These are phyloP conservation scores for Lithobates pipiens DNA, from an alignment of 2,797 vertebrate genomes.

Conservation along the genomic window DNA sequence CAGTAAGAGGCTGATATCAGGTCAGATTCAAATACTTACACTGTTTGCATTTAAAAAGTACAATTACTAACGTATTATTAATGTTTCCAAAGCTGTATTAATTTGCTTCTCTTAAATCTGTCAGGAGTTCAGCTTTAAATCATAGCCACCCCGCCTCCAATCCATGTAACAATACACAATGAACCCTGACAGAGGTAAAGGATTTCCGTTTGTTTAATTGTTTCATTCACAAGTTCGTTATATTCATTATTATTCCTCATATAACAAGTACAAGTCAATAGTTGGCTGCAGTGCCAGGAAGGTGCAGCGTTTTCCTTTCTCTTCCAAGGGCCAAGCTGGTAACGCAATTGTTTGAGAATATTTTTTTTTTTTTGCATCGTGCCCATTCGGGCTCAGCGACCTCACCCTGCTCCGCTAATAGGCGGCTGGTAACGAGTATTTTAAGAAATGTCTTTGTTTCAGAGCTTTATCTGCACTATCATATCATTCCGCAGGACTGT, in stretches of 20 bases:
- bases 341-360: conserved; percentile 19
- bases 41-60: too few relatives aligned
- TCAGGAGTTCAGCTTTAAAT: neutral
- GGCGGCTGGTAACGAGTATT: conserved; percentile 18
- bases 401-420: conserved; percentile 38
- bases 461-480: conserved; percentile 32
- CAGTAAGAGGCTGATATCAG: too few relatives aligned
- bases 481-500: conserved; percentile 38
- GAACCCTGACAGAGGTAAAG: neutral
- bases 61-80: too few relatives aligned
- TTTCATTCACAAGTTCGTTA: conserved; percentile 28
- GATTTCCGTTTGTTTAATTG: conserved; percentile 12
- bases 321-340: neutral
- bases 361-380: neutral
- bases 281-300: conserved; percentile 20
- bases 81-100: too few relatives aligned
- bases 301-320: conserved; percentile 5
- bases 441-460: conserved; percentile 37
- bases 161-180: neutral
- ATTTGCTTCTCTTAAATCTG: too few relatives aligned
- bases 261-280: neutral
- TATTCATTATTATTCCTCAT: conserved; percentile 17
- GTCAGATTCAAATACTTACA: too few relatives aligned
- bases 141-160: neutral
- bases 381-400: neutral